These are phyloP conservation scores for Stenoptilia bipunctidactyla DNA, from an alignment of 2,888 invertebrate genomes.

Conservation along the genomic window DNA sequence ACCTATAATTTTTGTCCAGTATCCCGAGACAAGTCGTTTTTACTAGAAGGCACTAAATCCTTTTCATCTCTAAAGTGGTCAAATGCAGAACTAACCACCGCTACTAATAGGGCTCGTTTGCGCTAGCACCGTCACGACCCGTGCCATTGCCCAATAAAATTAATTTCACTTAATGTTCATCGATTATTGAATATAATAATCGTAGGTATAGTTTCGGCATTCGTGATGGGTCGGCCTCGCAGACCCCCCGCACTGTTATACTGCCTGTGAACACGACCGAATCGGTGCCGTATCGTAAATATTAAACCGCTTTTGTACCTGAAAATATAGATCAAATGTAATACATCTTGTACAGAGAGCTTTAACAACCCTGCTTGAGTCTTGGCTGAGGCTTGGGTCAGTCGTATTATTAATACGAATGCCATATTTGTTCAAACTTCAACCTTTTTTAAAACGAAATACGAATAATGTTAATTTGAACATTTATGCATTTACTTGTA, in stretches of 20 bases:
- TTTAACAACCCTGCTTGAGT: too few species aligned
- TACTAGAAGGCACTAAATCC: too few species aligned
- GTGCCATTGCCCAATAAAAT: constrained; percentile 62
- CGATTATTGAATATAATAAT: constrained; percentile 63
- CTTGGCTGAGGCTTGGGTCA: too few species aligned
- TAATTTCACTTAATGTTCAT: constrained; percentile 67
- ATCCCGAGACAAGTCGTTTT: too few species aligned
- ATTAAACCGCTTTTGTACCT: constrained; percentile 7
- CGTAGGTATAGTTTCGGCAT: constrained; percentile 55
- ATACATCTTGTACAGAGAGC: not conserved
- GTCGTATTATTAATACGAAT: too few species aligned
- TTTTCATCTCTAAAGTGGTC: not conserved
- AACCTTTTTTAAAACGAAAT: too few species aligned
- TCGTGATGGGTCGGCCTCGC: constrained; percentile 50
- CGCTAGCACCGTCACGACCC: constrained; percentile 56
- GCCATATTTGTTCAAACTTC: too few species aligned
- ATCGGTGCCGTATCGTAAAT: constrained; percentile 22
- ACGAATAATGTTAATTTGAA: too few species aligned
- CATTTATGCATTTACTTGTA: too few species aligned
- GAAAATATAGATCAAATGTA: not conserved
- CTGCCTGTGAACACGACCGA: constrained; percentile 38
- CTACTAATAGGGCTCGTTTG: constrained; percentile 48
- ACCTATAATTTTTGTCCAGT: too few species aligned
- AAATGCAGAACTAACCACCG: constrained; percentile 11
- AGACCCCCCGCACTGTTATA: constrained; percentile 48